phyloP scores from a whole-genome alignment of 2,113 vertebrate species.

The Haemorhous mexicanus region DNA sequence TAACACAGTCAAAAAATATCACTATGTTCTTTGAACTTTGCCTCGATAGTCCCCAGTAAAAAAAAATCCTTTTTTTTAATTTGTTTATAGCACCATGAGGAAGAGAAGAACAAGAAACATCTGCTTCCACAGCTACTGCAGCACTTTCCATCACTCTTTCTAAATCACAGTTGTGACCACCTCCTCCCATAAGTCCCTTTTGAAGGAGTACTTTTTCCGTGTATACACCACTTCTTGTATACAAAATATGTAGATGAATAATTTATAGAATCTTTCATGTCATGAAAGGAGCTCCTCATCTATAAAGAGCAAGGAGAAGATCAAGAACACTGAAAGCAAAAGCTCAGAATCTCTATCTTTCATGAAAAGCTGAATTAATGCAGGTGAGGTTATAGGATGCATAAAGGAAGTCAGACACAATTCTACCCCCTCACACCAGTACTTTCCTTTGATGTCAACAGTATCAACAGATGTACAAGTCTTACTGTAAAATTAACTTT shows the following conservation, averaged over 20 bases:
- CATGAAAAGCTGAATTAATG: not conserved
- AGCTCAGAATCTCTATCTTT: not conserved
- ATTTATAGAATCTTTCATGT: not conserved
- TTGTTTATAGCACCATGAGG: not conserved
- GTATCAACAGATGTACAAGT: not conserved
- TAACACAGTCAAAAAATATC: not conserved
- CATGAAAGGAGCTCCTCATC: not conserved
- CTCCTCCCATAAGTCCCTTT: not conserved
- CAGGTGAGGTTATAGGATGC: not conserved
- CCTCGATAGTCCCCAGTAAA: not conserved
- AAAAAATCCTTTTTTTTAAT: not conserved
- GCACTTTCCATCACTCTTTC: not conserved
- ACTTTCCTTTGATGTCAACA: slow-evolving; percentile 1
- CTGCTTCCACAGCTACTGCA: not conserved
- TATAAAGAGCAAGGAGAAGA: not conserved
- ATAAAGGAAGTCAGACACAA: not conserved
- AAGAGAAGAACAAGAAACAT: slow-evolving; percentile 23
- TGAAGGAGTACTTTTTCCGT: not conserved
- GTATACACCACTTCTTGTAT: not conserved
- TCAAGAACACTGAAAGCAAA: not conserved
- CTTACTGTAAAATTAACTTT: not conserved
- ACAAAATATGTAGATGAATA: slow-evolving; percentile 6
- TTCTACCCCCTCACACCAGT: not conserved
- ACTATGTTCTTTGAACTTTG: not conserved
- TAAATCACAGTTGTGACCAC: not conserved